Evolutionary conservation across 2,888 invertebrate genomes (phyloP), one percentile per base, ranked within the genome.

Genomic region (Rosalia funebris): DNA sequence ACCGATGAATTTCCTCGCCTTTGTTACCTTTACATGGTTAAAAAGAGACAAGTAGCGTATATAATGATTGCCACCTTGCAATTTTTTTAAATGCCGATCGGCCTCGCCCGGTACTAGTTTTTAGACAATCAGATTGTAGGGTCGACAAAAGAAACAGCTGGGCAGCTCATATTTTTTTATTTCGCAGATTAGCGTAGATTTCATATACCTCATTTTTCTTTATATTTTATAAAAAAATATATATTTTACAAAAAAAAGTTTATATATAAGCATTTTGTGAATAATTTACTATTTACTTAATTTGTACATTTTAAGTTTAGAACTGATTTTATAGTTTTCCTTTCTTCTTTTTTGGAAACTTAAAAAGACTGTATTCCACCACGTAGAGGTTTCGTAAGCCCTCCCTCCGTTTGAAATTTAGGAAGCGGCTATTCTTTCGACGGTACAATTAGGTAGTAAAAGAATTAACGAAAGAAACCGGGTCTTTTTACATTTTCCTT

Each of bases 121-220:
- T 15, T 53, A 53, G 42, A 41, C 53, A 53, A 53, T 53, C 41
- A 42, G 19, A 25, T 50, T 20, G 14, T 31, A 25, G n/a, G 39
- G 16, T 39, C 14, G 15, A 37, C 34, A 37, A 14, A 25, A 14
- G 15, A 41, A 15, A 7, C 53, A 11, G 44, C 53, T 11, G 25
- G 50, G 50, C 50, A 58, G 48, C 41, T 56, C 34, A 42, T n/a
- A n/a, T 48, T 55, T 46, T 50, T 52, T 52, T 19, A 46, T 58
- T 60, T 60, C 44, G 45, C 50, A 60, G 46, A 50, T 44, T 58
- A 62, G 58, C 17, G 31, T 62, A 62, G 62, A 53, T 64, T 64
- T 50, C 62, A 64, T 67, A 67, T 64, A 67, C 66, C 66, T 67
- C 66, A 67, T 64, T 64, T 67, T 60, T 62, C 55, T 60, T 60